Percentiles rank a stretch among this genome's conserved stretches.
Evolutionary conservation across 2,888 invertebrate genomes (phyloP).

Genomic region (Laspeyria flexula): DNA sequence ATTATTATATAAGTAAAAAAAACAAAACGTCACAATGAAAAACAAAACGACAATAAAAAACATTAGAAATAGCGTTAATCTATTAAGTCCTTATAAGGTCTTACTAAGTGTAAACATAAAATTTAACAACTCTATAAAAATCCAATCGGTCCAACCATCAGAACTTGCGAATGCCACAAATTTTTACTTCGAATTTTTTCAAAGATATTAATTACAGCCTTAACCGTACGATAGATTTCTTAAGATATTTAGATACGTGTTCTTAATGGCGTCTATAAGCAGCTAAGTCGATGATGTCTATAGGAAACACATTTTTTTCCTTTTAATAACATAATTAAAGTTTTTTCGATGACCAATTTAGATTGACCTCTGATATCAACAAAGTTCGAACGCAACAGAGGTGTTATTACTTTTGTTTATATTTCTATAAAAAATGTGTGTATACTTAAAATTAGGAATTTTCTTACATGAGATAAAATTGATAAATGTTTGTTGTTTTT

Average conservation of each 20-base stretch:
- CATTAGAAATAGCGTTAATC: too few relatives aligned
- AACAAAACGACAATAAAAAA: too few relatives aligned
- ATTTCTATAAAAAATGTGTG: conserved; percentile 7
- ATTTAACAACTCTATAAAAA: conserved; percentile 51
- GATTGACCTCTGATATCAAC: conserved; percentile 42
- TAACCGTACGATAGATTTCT: conserved; percentile 70
- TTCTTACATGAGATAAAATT: conserved; percentile 25
- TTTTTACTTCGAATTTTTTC: conserved; percentile 66
- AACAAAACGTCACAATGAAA: too few relatives aligned
- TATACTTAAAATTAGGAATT: conserved; percentile 39
- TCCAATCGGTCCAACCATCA: conserved; percentile 32
- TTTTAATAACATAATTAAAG: conserved; percentile 76
- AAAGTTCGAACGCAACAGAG: conserved; percentile 7
- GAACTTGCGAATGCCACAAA: conserved; percentile 69
- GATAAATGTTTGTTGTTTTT: conserved; percentile 24
- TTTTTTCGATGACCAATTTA: conserved; percentile 41
- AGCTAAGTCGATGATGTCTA: conserved; percentile 64
- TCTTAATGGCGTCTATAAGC: conserved; percentile 62
- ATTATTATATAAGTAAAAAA: too few relatives aligned
- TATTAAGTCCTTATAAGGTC: too few relatives aligned
- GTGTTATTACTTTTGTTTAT: conserved; percentile 48
- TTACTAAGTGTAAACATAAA: not conserved
- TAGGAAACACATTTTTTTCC: conserved; percentile 68
- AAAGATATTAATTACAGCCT: conserved; percentile 73
- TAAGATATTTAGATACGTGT: conserved; percentile 73